Evolutionary conservation across 2,888 invertebrate genomes (phyloP).

Genomic region (Platerodrilus igneus): DNA sequence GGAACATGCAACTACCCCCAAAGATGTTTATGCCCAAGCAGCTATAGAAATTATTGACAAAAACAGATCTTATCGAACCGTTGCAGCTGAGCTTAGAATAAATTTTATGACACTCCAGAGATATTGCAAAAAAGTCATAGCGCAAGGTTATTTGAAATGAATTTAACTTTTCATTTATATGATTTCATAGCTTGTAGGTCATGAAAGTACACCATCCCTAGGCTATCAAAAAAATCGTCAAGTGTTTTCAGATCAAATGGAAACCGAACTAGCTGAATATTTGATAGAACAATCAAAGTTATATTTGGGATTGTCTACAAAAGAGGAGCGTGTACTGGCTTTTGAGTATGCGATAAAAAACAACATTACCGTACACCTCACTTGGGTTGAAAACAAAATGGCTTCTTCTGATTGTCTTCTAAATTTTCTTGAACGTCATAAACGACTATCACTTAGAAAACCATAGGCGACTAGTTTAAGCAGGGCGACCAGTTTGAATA

Average conservation of each 20-base stretch:
- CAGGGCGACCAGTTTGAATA: slow-evolving; percentile 31
- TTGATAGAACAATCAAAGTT: slow-evolving; percentile 2
- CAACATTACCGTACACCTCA: slow-evolving; percentile 21
- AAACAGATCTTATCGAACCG: no score
- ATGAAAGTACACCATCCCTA: no score
- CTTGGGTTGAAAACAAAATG: slow-evolving; percentile 24
- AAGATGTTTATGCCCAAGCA: no score
- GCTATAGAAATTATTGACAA: no score
- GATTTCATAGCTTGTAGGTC: no score
- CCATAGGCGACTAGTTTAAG: slow-evolving; percentile 34
- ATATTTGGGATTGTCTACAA: slow-evolving; percentile 23
- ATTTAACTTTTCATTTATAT: no score
- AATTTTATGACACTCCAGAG: no score
- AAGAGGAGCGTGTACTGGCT: slow-evolving; percentile 26
- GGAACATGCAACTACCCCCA: no score
- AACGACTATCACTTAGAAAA: slow-evolving; percentile 27
- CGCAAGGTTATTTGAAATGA: no score
- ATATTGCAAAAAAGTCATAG: no score
- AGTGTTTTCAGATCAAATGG: slow-evolving; percentile 1
- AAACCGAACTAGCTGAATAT: background rate
- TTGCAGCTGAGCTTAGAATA: no score
- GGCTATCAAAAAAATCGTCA: slow-evolving; percentile 2
- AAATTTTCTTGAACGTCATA: slow-evolving; percentile 30
- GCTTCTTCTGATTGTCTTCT: slow-evolving; percentile 33
- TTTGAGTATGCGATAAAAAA: slow-evolving; percentile 25